These are phyloP conservation scores for Ennomos erosarius DNA, from an alignment of 2,888 invertebrate species.

Conservation along the genomic window DNA sequence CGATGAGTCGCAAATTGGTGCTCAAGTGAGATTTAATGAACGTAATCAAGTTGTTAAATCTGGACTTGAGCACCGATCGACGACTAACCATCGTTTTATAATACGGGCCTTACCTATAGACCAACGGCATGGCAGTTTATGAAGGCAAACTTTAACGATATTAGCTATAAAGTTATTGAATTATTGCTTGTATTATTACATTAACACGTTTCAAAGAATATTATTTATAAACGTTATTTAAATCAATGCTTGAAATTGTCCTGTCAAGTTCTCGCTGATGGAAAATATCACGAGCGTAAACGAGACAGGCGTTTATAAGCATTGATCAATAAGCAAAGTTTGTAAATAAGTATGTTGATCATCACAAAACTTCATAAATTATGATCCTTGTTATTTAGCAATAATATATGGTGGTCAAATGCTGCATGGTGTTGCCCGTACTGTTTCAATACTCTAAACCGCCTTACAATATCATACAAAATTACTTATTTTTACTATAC, in stretches of 20 bases:
- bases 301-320: no score
- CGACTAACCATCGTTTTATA: no score
- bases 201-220: conserved; percentile 2
- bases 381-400: neutral
- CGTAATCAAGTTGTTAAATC: no score
- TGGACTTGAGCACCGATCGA: no score
- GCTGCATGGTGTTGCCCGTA: neutral
- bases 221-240: neutral
- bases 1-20: no score
- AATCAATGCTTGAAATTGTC: no score
- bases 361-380: neutral
- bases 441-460: conserved; percentile 23
- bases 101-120: no score
- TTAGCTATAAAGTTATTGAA: conserved; percentile 11
- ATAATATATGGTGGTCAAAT: neutral
- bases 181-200: conserved; percentile 17
- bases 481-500: conserved; percentile 20
- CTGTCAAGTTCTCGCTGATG: no score
- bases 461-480: conserved; percentile 21
- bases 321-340: no score
- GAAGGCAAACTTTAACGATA: conserved; percentile 22
- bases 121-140: conserved; percentile 21
- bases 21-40: no score
- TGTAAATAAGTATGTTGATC: no score
- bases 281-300: no score